These are phyloP conservation scores for Rhabdophis nuchalis DNA, from an alignment of 2,797 vertebrate species.

Conservation along the genomic window DNA sequence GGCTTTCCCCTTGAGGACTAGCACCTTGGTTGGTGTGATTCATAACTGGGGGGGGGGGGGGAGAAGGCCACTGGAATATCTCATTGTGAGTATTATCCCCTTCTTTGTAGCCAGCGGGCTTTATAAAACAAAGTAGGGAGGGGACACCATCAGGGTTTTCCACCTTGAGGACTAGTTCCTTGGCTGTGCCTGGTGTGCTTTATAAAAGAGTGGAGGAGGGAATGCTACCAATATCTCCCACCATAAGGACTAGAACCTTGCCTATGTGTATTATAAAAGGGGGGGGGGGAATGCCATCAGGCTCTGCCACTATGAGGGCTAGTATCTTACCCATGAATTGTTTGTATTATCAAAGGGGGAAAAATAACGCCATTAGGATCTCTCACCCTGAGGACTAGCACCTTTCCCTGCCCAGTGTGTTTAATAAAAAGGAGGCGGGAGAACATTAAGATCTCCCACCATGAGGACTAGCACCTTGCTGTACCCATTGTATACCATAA, in stretches of 20 bases:
- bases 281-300: too few relatives aligned
- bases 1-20: neutral
- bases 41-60: accelerated
- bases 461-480: neutral
- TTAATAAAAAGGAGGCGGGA: too few relatives aligned
- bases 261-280: neutral
- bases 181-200: neutral
- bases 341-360: too few relatives aligned
- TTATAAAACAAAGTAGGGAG: too few relatives aligned
- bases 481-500: neutral
- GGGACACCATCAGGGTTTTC: neutral
- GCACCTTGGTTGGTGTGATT: neutral
- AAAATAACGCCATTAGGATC: too few relatives aligned
- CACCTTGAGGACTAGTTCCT: neutral
- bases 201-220: neutral
- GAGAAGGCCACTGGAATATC: too few relatives aligned
- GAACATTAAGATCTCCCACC: neutral
- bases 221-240: neutral
- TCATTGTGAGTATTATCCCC: neutral
- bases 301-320: too few relatives aligned
- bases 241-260: neutral
- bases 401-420: neutral
- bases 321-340: too few relatives aligned
- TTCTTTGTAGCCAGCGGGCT: neutral
- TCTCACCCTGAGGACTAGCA: neutral